These are phyloP conservation scores for Tryphoninae sp. DNA, from an alignment of 2,888 invertebrate species.

Conservation along the genomic window DNA sequence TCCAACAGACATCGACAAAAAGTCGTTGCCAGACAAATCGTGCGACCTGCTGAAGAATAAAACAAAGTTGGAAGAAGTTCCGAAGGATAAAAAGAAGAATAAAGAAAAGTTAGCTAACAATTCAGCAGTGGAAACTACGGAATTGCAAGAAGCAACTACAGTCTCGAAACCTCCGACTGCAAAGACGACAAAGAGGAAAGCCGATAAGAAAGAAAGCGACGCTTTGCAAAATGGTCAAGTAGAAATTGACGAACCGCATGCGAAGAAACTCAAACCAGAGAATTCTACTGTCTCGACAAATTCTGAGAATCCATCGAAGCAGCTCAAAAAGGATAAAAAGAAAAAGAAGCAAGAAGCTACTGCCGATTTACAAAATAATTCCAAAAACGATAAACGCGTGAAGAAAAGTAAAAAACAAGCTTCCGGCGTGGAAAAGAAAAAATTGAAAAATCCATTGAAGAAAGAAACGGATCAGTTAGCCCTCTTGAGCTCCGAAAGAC, in stretches of 20 bases:
- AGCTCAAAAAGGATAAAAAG: slow-evolving; percentile 70
- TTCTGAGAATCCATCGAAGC: slow-evolving; percentile 61
- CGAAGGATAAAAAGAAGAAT: not conserved
- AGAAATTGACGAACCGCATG: slow-evolving; percentile 27
- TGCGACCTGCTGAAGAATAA: not conserved
- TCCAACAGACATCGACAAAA: slow-evolving; percentile 22
- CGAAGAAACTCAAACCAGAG: slow-evolving; percentile 32
- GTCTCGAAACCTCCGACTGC: slow-evolving; percentile 33
- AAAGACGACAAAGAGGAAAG: slow-evolving; percentile 44
- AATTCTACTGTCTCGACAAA: not conserved
- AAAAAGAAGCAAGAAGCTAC: slow-evolving; percentile 67
- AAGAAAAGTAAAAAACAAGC: slow-evolving; percentile 69
- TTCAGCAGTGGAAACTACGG: not conserved
- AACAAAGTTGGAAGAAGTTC: not conserved
- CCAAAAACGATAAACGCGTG: slow-evolving; percentile 31
- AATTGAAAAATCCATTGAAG: slow-evolving; percentile 58
- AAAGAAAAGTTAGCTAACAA: not conserved
- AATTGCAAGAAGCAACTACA: slow-evolving; percentile 17
- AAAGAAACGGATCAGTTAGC: slow-evolving; percentile 66
- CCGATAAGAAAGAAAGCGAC: slow-evolving; percentile 16
- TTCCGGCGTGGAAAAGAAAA: slow-evolving; percentile 40
- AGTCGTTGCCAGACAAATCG: not conserved
- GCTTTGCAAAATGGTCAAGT: not conserved
- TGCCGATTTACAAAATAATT: slow-evolving; percentile 55
- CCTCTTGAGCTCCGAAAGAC: slow-evolving; percentile 86